Evolutionary conservation across 1,140 invertebrate genomes (phyloP).

Genomic region (Bilobella aurantiaca): DNA sequence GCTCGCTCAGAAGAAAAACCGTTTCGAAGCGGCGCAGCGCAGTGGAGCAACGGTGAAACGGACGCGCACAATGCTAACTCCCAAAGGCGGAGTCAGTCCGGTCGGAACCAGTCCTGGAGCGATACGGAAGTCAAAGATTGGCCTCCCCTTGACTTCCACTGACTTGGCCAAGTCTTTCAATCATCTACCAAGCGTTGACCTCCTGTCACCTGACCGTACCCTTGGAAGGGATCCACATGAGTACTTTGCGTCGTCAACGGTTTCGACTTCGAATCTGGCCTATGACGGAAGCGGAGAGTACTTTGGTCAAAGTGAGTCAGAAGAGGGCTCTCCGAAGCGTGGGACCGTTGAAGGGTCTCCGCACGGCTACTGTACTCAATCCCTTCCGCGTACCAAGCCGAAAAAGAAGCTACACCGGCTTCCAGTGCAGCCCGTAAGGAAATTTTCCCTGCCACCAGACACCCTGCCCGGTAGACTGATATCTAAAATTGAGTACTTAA

Average conservation of each 20-base stretch:
- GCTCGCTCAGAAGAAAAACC: conserved; percentile 21
- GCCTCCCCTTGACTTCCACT: conserved; percentile 17
- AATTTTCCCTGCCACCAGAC: neutral
- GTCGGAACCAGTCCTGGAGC: neutral
- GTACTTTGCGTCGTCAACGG: conserved; percentile 11
- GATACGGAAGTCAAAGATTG: conserved; percentile 29
- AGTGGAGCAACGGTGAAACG: neutral
- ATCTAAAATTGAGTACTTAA: neutral
- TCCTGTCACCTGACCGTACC: conserved; percentile 6
- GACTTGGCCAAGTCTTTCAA: neutral
- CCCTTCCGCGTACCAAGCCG: neutral
- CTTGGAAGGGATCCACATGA: conserved; percentile 22
- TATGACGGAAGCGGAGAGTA: conserved; percentile 1
- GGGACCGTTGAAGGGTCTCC: neutral
- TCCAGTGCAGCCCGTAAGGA: neutral
- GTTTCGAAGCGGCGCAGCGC: neutral
- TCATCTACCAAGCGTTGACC: neutral
- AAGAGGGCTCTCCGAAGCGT: neutral
- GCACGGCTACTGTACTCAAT: neutral
- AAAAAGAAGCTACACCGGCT: neutral
- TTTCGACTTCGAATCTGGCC: neutral
- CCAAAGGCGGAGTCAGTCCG: neutral
- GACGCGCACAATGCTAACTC: neutral
- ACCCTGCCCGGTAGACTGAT: neutral
- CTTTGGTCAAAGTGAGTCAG: neutral